phyloP scores from a whole-genome alignment of 2,113 vertebrate species.

The Callipepla californica region DNA sequence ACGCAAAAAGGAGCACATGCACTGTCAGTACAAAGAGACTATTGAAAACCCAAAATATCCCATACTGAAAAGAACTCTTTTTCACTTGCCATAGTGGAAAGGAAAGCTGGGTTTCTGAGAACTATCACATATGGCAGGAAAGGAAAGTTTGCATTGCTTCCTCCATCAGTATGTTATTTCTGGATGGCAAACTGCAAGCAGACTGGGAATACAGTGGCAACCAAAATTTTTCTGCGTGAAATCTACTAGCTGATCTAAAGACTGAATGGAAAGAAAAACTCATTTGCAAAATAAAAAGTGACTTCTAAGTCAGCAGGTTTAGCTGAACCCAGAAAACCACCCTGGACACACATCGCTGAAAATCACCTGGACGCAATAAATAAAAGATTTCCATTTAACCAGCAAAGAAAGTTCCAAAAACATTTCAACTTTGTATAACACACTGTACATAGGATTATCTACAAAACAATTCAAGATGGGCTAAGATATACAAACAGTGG shows the following conservation, averaged over 20 bases:
- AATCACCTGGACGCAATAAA: neutral
- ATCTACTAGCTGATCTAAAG: neutral
- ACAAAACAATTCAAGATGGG: neutral
- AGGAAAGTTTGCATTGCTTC: neutral
- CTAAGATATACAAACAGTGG: neutral
- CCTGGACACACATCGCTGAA: neutral
- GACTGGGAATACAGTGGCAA: neutral
- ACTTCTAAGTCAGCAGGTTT: slow-evolving; percentile 17
- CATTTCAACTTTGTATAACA: neutral
- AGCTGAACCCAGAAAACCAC: slow-evolving; percentile 22
- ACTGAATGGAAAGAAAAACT: slow-evolving; percentile 42
- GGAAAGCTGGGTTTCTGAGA: slow-evolving; percentile 19
- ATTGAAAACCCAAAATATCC: neutral
- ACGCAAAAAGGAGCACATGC: neutral
- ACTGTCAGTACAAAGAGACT: neutral
- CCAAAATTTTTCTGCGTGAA: slow-evolving; percentile 17
- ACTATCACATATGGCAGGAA: slow-evolving; percentile 18
- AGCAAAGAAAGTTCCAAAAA: neutral
- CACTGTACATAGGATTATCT: neutral
- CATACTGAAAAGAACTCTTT: neutral
- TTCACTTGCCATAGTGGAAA: neutral
- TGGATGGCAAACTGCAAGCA: neutral
- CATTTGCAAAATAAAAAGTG: slow-evolving; percentile 4
- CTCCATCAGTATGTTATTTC: slow-evolving; percentile 26
- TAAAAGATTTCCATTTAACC: neutral